Percentiles rank a stretch among this genome's conserved stretches.
phyloP scores from a whole-genome alignment of 2,888 invertebrate genomes.

The Drosophila suboccidentalis region DNA sequence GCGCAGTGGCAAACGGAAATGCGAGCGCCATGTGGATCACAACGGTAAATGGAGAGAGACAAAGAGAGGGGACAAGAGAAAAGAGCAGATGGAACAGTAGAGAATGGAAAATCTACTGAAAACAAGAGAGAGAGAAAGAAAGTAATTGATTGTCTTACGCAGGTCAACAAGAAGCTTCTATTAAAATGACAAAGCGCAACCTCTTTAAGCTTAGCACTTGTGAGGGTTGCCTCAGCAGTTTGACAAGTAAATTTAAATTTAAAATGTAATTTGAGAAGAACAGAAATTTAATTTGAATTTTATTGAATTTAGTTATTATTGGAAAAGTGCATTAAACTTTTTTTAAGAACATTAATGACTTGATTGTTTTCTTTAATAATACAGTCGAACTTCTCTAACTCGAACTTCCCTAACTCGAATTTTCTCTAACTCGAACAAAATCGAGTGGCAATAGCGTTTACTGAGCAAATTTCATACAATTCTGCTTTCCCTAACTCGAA shows the following conservation, averaged over 20 bases:
- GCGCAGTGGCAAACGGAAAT: conserved; percentile 56
- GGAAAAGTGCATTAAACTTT: background rate
- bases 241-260: background rate
- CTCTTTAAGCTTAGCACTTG: conserved; percentile 17
- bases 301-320: background rate
- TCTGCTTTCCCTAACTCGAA: too few species aligned
- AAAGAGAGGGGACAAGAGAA: background rate
- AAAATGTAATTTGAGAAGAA: background rate
- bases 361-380: too few species aligned
- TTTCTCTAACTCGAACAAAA: too few species aligned
- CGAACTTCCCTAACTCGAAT: too few species aligned
- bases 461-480: too few species aligned
- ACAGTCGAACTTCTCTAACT: too few species aligned
- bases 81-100: background rate
- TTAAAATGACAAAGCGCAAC: conserved; percentile 31
- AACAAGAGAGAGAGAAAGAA: conserved; percentile 2
- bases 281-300: background rate
- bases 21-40: conserved; percentile 63
- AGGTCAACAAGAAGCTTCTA: conserved; percentile 55
- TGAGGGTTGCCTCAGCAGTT: conserved; percentile 13
- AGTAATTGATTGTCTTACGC: conserved; percentile 5
- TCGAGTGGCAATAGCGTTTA: too few species aligned
- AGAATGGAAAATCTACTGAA: background rate
- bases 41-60: conserved; percentile 50
- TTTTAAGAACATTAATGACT: too few species aligned